A percentile compares a stretch with the other conserved stretches of the same genome.
Conservation (phyloP, 2,888 invertebrate species). For the Agrotis segetum region DNA sequence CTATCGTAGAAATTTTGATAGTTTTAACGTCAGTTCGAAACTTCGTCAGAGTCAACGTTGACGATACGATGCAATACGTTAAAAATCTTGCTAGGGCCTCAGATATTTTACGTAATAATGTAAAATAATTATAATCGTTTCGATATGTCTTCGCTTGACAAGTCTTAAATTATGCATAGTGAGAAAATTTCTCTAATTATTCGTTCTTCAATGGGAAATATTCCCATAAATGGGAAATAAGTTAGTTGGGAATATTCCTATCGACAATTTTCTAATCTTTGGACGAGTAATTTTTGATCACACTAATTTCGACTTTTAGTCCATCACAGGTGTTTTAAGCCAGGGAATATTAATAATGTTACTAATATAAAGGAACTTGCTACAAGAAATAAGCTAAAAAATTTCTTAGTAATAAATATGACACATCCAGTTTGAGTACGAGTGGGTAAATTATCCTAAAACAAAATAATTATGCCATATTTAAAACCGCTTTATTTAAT, state of each 20-base stretch:
- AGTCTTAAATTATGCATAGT: constrained; percentile 66
- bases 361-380: constrained; percentile 49
- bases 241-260: constrained; percentile 46
- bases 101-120: constrained; percentile 56
- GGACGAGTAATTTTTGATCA: constrained; percentile 49
- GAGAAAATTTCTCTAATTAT: constrained; percentile 41
- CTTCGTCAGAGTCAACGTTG: too few relatives aligned
- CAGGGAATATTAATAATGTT: constrained; percentile 20
- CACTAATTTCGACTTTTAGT: constrained; percentile 53
- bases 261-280: constrained; percentile 60
- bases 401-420: constrained; percentile 5
- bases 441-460: too few relatives aligned
- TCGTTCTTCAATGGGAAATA: constrained; percentile 20
- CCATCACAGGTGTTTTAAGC: constrained; percentile 55
- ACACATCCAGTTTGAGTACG: background rate
- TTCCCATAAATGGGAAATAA: constrained; percentile 20
- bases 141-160: constrained; percentile 65
- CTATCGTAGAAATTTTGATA: too few relatives aligned
- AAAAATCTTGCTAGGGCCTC: background rate
- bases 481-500: background rate
- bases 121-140: constrained; percentile 51
- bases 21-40: too few relatives aligned
- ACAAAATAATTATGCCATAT: background rate
- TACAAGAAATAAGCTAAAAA: constrained; percentile 31
- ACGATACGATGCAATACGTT: too few relatives aligned